Conservation (phyloP, 2,113 vertebrate species). For the Bungarus multicinctus region DNA sequence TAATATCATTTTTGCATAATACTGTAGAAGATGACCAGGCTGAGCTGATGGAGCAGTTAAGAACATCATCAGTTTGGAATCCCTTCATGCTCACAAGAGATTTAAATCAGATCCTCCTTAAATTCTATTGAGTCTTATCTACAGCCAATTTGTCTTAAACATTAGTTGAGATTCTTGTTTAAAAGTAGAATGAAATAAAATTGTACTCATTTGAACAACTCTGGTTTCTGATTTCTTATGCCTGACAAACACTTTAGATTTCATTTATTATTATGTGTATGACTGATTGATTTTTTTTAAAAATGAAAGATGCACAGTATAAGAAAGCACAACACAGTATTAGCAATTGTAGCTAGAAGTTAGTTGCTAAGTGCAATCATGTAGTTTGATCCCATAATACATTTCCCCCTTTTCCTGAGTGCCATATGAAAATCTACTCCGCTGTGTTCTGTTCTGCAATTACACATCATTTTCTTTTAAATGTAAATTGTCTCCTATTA, state of each 20-base stretch:
- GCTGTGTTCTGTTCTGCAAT: constrained; percentile 14
- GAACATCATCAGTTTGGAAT: not conserved
- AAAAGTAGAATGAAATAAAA: not conserved
- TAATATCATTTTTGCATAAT: not conserved
- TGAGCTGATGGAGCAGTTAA: not conserved
- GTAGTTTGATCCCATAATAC: not conserved
- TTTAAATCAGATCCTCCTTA: not conserved
- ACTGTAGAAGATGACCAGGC: not conserved
- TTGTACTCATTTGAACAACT: not conserved
- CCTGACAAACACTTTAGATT: not conserved
- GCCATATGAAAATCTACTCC: constrained; percentile 10
- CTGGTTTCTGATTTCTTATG: not conserved
- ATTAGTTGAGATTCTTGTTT: not conserved
- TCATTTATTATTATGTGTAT: not conserved
- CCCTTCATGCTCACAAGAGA: not conserved
- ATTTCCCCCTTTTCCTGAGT: not conserved
- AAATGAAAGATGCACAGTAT: not conserved
- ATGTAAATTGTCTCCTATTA: constrained; percentile 50
- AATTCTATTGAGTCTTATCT: not conserved
- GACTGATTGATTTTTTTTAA: not conserved
- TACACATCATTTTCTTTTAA: constrained; percentile 35
- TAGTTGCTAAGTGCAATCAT: not conserved
- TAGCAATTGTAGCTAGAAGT: not conserved
- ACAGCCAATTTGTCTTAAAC: not conserved
- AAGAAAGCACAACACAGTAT: not conserved